Evolutionary conservation across 2,888 invertebrate genomes (phyloP).

Genomic region (Hymenopus coronatus): DNA sequence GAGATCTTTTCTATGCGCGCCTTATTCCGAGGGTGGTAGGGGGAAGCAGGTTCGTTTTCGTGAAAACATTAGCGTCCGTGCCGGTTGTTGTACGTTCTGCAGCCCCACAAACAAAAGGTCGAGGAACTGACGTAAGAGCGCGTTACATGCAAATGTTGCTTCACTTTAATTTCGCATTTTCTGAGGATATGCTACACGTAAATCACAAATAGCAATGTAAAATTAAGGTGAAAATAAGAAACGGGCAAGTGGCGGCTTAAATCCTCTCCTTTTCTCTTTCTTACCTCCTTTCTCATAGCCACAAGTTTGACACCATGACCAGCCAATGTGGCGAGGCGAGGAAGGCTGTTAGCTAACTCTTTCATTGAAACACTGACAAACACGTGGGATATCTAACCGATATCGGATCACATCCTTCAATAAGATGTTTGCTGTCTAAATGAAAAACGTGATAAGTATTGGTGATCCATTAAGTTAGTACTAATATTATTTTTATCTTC

Average conservation of each 20-base stretch:
- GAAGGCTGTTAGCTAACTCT: no score
- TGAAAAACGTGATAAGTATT: no score
- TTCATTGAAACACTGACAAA: no score
- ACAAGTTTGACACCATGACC: not conserved
- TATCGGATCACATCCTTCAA: no score
- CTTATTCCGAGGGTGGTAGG: not conserved
- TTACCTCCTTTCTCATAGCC: not conserved
- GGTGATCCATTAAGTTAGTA: no score
- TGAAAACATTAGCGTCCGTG: not conserved
- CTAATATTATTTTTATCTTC: no score
- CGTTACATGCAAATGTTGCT: not conserved
- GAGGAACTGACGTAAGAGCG: not conserved
- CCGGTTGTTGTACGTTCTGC: not conserved
- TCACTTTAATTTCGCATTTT: not conserved
- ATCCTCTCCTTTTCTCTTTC: not conserved
- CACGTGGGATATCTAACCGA: no score
- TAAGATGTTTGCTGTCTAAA: no score
- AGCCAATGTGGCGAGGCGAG: no score
- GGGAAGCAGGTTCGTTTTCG: not conserved
- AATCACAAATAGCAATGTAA: not conserved
- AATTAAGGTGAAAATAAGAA: not conserved
- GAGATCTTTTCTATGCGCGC: slow-evolving; percentile 27
- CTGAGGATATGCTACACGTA: not conserved
- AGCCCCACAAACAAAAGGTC: not conserved
- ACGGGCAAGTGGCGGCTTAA: not conserved